Base-by-base conservation (phyloP, 2,888 invertebrate genomes). In the Amphipoea oculea region DNA sequence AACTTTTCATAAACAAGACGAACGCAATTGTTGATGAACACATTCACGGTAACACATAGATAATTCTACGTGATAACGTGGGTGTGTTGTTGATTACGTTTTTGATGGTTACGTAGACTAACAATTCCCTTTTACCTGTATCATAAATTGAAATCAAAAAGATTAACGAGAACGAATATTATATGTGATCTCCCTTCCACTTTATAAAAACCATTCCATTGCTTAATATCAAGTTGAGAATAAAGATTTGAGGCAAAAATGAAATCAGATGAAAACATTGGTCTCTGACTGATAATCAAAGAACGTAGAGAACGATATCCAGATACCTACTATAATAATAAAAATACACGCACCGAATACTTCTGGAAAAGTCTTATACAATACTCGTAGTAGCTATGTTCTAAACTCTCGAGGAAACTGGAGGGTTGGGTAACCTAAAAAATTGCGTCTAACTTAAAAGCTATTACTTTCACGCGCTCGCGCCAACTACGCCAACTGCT, bases 401-500 rank as follows among this genome's bases (percentile, higher is more conserved):
- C n/a, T 29, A 69, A 70, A 14, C n/a, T 74, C 54, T 54, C 63
- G 42, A 65, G 45, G 36, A 75, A 73, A 84, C 42, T 45, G 17
- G 17, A 65, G 42, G 29, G 51, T 23, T 67, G 51, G 76, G 72
- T 83, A 79, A 75, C 67, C 76, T 78, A 78, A 79, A 78, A 83
- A 81, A 78, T n/a, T 78, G 67, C 66, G 74, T 72, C 76, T 74
- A 78, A 85, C 83, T 79, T 78, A 80, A 71, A 82, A 79, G 68
- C 79, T 76, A 87, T 88, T 85, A 85, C 68, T 67, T 78, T 78
- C 88, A 89, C 86, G 86, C 85, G 45, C 75, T 86, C 86, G 86
- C 86, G 88, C 89, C 82, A 88, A 90, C 90, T 91, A 91, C 91
- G 89, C 89, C 82, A 88, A 90, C 90, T 91, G 91, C 91, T 89